phyloP scores from a whole-genome alignment of 2,797 vertebrate genomes.

The Pteronotus mesoamericanus region DNA sequence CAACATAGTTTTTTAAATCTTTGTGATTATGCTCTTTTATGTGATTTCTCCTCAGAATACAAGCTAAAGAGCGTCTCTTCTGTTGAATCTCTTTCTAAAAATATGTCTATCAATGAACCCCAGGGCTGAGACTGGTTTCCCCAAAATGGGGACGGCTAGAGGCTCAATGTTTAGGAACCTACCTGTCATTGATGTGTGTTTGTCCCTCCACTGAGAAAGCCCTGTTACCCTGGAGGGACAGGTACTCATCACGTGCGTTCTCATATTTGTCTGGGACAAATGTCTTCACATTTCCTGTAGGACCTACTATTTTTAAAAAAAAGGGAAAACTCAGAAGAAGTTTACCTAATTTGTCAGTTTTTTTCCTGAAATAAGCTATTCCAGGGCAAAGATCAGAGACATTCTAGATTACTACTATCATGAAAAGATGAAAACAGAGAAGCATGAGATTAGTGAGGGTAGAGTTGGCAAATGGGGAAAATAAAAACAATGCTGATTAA shows the following conservation, averaged over 20 bases:
- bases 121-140: neutral
- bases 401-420: neutral
- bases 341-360: neutral
- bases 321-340: neutral
- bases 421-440: neutral
- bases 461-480: neutral
- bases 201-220: neutral
- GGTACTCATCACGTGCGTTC: neutral
- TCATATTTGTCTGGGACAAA: neutral
- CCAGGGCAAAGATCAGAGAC: neutral
- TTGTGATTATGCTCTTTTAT: neutral
- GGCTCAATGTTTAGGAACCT: neutral
- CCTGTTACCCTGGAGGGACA: neutral
- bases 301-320: neutral
- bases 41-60: neutral
- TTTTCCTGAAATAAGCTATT: neutral
- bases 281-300: neutral
- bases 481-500: neutral
- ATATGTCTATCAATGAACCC: neutral
- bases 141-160: neutral
- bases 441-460: neutral
- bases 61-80: neutral
- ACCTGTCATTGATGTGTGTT: neutral
- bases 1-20: neutral
- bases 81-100: neutral